Evolutionary conservation across 2,888 invertebrate species (phyloP).

Genomic region (Abrostola tripartita): DNA sequence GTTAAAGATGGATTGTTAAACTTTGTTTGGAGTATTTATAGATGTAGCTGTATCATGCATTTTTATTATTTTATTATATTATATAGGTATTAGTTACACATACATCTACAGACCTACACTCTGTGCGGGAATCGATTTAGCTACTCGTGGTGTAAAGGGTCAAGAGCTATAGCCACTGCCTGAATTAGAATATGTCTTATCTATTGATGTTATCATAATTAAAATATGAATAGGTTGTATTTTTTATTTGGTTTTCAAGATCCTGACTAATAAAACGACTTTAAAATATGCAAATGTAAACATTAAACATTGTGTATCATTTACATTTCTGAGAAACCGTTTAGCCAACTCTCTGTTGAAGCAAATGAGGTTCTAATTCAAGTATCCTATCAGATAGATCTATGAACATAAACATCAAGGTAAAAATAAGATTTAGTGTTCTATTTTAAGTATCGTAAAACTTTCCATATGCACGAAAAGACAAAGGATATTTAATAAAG

Average conservation of each 20-base stretch:
- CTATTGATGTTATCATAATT: too few species aligned
- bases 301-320: neutral
- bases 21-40: neutral
- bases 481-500: neutral
- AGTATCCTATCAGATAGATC: neutral
- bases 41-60: too few species aligned
- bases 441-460: neutral
- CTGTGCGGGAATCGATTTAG: too few species aligned
- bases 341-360: neutral
- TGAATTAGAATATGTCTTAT: too few species aligned
- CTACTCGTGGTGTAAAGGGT: too few species aligned
- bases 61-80: too few species aligned
- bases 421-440: neutral
- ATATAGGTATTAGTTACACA: too few species aligned
- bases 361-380: neutral
- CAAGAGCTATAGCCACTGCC: too few species aligned
- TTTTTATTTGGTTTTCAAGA: too few species aligned
- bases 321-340: neutral
- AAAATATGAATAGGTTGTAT: too few species aligned
- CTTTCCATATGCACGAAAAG: neutral
- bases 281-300: neutral
- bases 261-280: neutral
- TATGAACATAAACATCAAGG: neutral
- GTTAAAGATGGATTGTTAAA: neutral
- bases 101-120: too few species aligned